These are phyloP conservation scores for Boloria euphrosyne DNA, from an alignment of 2,888 invertebrate species.

Conservation along the genomic window DNA sequence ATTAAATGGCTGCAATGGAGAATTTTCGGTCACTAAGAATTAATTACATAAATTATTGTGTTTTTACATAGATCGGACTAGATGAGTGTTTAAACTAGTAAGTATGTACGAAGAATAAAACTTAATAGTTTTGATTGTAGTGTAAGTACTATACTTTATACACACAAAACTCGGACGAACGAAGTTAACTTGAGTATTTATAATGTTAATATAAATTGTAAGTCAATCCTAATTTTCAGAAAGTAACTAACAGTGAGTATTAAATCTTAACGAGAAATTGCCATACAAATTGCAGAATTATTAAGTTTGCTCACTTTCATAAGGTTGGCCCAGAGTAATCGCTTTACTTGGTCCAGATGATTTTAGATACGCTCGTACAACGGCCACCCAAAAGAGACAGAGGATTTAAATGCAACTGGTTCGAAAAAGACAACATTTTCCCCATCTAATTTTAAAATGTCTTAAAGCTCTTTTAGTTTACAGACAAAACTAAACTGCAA, in stretches of 20 bases:
- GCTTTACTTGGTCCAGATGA: slow-evolving; percentile 78
- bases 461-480: slow-evolving; percentile 48
- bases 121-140: too few relatives aligned
- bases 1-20: too few relatives aligned
- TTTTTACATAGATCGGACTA: too few relatives aligned
- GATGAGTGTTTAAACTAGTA: too few relatives aligned
- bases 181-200: too few relatives aligned
- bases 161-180: too few relatives aligned
- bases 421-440: slow-evolving; percentile 81
- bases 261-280: slow-evolving; percentile 41
- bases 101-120: too few relatives aligned
- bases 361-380: slow-evolving; percentile 74
- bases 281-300: slow-evolving; percentile 57
- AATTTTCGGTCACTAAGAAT: too few relatives aligned
- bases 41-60: too few relatives aligned
- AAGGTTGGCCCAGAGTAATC: slow-evolving; percentile 71
- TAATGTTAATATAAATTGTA: slow-evolving; percentile 22
- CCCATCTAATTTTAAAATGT: slow-evolving; percentile 51
- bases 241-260: slow-evolving; percentile 35
- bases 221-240: slow-evolving; percentile 30
- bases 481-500: slow-evolving; percentile 50
- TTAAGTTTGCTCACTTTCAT: slow-evolving; percentile 75
- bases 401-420: slow-evolving; percentile 78
- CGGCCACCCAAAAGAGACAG: slow-evolving; percentile 70
- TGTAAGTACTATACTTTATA: too few relatives aligned